These are phyloP conservation scores for Sebastes dallii DNA, from an alignment of 2,797 vertebrate species.

Conservation along the genomic window DNA sequence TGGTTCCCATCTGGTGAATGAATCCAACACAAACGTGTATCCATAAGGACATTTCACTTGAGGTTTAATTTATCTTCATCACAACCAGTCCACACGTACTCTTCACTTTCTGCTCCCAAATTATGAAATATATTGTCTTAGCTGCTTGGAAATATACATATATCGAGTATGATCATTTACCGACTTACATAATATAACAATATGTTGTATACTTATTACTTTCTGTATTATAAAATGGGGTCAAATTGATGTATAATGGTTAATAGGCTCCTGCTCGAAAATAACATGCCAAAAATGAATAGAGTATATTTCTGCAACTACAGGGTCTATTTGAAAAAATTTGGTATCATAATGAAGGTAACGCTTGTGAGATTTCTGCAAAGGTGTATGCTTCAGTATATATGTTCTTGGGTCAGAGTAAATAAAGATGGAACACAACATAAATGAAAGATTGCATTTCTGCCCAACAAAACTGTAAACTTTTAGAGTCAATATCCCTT, in stretches of 20 bases:
- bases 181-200: not conserved
- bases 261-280: not conserved
- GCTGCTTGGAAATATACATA: not conserved
- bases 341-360: not conserved
- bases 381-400: not conserved
- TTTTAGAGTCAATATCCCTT: not conserved
- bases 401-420: not conserved
- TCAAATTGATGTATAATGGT: not conserved
- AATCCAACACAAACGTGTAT: not conserved
- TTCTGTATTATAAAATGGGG: not conserved
- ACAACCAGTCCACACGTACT: not conserved
- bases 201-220: not conserved
- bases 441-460: too few relatives aligned
- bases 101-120: not conserved
- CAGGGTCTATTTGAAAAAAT: not conserved
- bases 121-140: not conserved
- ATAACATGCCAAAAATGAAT: too few relatives aligned
- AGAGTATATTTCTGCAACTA: too few relatives aligned
- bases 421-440: not conserved
- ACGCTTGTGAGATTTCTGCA: not conserved
- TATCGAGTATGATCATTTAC: not conserved
- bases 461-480: not conserved
- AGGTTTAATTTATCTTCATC: not conserved
- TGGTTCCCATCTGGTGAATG: not conserved
- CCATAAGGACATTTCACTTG: not conserved